Evolutionary conservation across 2,888 invertebrate genomes (phyloP), one percentile per base, ranked within the genome.

Genomic region (Leucophenga montana): DNA sequence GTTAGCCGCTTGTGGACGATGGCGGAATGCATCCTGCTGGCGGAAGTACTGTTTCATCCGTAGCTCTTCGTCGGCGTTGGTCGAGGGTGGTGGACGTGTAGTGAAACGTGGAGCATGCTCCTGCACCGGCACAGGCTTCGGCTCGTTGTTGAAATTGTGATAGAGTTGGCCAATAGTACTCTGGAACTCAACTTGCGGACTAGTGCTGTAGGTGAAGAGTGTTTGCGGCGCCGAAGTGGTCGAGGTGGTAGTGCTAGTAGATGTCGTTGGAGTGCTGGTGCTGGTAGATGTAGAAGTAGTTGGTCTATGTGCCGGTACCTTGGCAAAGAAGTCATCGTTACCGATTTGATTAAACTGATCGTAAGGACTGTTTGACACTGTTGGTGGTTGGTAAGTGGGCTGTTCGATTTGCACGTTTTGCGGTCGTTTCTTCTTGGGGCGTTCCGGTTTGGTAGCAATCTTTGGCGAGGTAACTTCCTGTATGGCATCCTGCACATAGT

Each of bases 231-330:
- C 71, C 0, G 82, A 70, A 3, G 86, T 84, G 0, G 86, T 82
- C 0, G 90, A 78, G 0, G 88, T 85, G 1, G 91, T 90, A 80
- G 90, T 80, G 84, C 91, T 78, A 83, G 91, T 82, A 77, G 90
- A 73, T 88, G 88, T 79, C 1, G 83, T 90, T 70, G 90, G 89
- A 31, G n/a, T 33, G 89, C 89, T 88, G 0, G 85, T 86, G 13
- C 88, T 86, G 67, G 88, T 89, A 9, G 84, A 75, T 53, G 86
- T 86, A 0, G 89, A 86, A n/a, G 85, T 70, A 3, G 77, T 71
- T 2, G 75, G 73, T 50, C 75, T 78, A 68, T 77, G 78, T 11
- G 78, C 72, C 39, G 78, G 80, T 13, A 79, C 69, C 69, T 82
- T 85, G 68, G 80, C 14, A 18, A 88, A 89, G 75, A 86, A 88